Percentiles rank a stretch among this genome's conserved stretches.
Conservation (phyloP, 2,113 vertebrate species). For the Hypomesus transpacificus region DNA sequence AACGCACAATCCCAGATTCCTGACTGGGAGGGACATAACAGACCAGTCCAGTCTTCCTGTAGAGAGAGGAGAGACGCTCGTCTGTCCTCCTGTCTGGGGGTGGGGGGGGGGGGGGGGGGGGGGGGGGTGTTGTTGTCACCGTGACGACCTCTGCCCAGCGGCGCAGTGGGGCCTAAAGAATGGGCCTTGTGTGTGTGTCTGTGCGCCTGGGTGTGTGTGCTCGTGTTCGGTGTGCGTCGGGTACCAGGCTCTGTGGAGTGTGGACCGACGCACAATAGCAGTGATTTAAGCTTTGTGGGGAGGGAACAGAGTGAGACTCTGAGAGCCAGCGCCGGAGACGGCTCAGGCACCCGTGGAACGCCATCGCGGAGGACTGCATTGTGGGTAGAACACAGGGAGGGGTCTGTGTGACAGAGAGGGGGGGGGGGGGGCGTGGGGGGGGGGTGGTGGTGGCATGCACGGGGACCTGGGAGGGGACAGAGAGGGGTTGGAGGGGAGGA, state of each 20-base stretch:
- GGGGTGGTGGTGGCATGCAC: conserved; percentile 65
- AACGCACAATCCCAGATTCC: conserved; percentile 67
- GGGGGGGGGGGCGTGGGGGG: conserved; percentile 47
- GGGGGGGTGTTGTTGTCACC: conserved; percentile 55
- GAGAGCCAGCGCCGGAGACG: conserved; percentile 50
- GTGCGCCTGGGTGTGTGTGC: conserved; percentile 44
- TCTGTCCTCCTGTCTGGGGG: conserved; percentile 26
- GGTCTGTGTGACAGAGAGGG: conserved; percentile 56
- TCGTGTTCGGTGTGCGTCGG: conserved; percentile 4
- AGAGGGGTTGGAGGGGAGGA: conserved; percentile 16
- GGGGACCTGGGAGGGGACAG: conserved; percentile 49
- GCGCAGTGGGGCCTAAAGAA: conserved; percentile 59
- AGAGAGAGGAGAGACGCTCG: conserved; percentile 28
- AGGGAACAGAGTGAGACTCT: conserved; percentile 43
- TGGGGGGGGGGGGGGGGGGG: conserved; percentile 12
- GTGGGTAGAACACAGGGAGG: conserved; percentile 63
- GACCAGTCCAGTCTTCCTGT: conserved; percentile 37
- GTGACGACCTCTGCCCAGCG: conserved; percentile 66
- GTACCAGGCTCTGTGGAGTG: conserved; percentile 43
- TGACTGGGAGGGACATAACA: conserved; percentile 57
- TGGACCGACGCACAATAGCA: conserved; percentile 62
- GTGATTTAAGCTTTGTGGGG: conserved; percentile 60
- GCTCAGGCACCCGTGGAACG: conserved; percentile 72
- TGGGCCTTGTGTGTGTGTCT: conserved; percentile 62
- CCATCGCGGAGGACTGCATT: conserved; percentile 69